phyloP scores from a whole-genome alignment of 2,888 invertebrate species.

The Agrenia bidenticulata region DNA sequence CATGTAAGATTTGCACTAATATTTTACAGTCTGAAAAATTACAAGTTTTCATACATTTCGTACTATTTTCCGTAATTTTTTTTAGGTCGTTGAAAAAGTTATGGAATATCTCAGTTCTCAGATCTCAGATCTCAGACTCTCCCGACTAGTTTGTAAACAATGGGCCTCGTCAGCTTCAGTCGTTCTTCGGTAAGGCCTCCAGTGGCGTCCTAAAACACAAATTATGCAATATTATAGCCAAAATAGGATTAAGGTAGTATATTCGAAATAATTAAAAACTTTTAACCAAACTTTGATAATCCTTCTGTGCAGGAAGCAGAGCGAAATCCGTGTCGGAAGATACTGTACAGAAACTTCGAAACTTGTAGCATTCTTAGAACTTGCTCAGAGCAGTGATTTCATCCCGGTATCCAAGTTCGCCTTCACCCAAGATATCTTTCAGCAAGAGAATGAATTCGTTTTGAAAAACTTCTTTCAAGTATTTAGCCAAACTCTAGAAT shows the following conservation, averaged over 20 bases:
- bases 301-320: not conserved
- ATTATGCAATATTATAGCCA: no score
- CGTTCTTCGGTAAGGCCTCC: no score
- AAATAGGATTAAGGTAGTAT: no score
- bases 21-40: no score
- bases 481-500: conserved; percentile 19
- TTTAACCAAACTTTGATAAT: no score
- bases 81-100: conserved; percentile 33
- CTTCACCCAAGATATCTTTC: conserved; percentile 33
- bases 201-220: no score
- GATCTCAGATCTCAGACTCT: conserved; percentile 11
- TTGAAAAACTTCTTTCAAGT: conserved; percentile 33
- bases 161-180: conserved; percentile 30
- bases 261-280: no score
- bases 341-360: conserved; percentile 24
- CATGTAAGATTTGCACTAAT: no score
- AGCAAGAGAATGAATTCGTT: conserved; percentile 22
- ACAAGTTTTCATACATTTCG: no score
- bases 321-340: conserved; percentile 26
- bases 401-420: conserved; percentile 27
- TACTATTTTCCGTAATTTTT: no score
- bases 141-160: conserved; percentile 27
- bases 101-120: conserved; percentile 18
- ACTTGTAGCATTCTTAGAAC: conserved; percentile 21
- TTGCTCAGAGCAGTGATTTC: not conserved